phyloP scores from a whole-genome alignment of 2,113 vertebrate genomes.

The Crotalus tigris region DNA sequence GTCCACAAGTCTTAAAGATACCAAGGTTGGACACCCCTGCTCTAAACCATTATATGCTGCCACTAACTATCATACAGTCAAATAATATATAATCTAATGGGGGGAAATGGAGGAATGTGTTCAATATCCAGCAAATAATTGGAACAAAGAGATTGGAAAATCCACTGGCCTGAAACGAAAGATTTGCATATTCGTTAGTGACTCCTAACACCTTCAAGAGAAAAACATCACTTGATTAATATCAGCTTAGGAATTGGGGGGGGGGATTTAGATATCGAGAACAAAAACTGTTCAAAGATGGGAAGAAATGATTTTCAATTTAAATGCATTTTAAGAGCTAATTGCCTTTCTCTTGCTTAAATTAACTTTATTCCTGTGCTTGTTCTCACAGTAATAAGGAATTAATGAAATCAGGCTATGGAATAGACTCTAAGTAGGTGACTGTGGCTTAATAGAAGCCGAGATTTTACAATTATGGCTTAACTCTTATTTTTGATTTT shows the following conservation, averaged over 20 bases:
- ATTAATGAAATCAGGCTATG: neutral
- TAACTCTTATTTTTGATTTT: neutral
- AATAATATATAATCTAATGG: neutral
- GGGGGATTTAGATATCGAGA: slow-evolving; percentile 32
- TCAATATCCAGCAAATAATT: neutral
- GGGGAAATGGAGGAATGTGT: neutral
- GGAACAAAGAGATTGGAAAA: slow-evolving; percentile 17
- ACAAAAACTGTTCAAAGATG: slow-evolving; percentile 18
- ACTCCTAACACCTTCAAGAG: slow-evolving; percentile 8
- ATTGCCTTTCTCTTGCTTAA: slow-evolving; percentile 3
- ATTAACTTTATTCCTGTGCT: slow-evolving; percentile 15
- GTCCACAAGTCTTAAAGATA: neutral
- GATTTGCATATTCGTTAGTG: neutral
- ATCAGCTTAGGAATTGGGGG: slow-evolving; percentile 22
- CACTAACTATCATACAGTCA: neutral
- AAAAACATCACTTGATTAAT: slow-evolving; percentile 29
- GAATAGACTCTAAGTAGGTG: neutral
- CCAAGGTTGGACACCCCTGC: neutral
- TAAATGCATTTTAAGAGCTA: slow-evolving; percentile 24
- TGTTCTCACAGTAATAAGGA: slow-evolving; percentile 1
- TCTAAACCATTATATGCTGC: neutral
- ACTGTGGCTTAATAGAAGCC: neutral
- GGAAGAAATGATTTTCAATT: slow-evolving; percentile 49
- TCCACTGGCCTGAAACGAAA: slow-evolving; percentile 16
- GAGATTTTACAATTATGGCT: neutral